Evolutionary conservation across 2,797 vertebrate species (phyloP), one percentile per base, ranked within the genome.

Genomic region (Selene dorsalis): DNA sequence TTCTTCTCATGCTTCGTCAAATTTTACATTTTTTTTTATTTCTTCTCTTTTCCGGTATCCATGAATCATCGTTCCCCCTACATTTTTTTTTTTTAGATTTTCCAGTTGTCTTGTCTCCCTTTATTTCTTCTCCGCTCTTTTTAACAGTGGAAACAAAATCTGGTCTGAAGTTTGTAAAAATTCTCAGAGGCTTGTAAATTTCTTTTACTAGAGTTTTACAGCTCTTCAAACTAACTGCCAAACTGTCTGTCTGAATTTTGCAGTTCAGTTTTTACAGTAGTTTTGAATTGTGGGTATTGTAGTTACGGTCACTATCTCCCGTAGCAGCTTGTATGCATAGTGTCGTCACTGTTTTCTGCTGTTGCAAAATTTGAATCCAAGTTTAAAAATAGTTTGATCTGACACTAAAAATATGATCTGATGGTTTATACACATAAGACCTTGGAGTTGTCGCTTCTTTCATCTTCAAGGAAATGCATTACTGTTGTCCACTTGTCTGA

Each of bases 71-170:
- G 9, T 17, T 62, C 17, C 35, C 13, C 7, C 43, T 43, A 18
- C 3, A 4, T 32, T 38, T 18, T 9, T 59, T 1, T 14, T 59
- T 50, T n/a, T 26, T 38, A 52, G 1, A 14, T 59, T 50, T n/a
- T 26, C 14, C 26, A 12, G 2, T 45, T 52, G 32, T 32, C 32
- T 47, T 3, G 6, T 22, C 12, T 48, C 28, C 0, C 20, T 68
- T 74, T n/a, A 35, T 32, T 12, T 60, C 4, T 12, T 58, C 56
- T 60, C 52, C 41, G 57, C 22, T 17, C 48, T 65, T 75, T 88
- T 76, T 83, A 84, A 82, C 67, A 82, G 76, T 88, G 88, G 79
- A 89, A 90, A 90, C 67, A 43, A 60, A 78, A 84, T 84, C 64
- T 77, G 64, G 43, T 65, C 58, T 2, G 60, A 83, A 84, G 85